Evolutionary conservation across 1,140 invertebrate genomes (phyloP).

Genomic region (Drosophila jambulina): DNA sequence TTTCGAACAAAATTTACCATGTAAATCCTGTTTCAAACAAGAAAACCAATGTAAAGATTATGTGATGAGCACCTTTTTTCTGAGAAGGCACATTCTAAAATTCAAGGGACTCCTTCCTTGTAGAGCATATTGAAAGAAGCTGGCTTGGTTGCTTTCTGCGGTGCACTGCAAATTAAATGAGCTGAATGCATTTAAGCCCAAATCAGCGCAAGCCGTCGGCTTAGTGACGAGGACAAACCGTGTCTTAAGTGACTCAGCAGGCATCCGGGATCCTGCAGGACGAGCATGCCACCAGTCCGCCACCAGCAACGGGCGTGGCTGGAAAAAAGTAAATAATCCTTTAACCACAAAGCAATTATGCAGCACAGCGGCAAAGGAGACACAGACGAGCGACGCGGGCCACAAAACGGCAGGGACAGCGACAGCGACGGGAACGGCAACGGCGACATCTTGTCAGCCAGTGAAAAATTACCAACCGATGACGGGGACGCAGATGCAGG

Average conservation of each 20-base stretch:
- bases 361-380: conserved; percentile 51
- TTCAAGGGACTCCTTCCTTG: not conserved
- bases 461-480: conserved; percentile 73
- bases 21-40: not conserved
- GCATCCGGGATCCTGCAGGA: conserved; percentile 33
- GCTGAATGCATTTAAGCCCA: conserved; percentile 80
- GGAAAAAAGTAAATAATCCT: conserved; percentile 70
- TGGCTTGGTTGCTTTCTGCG: conserved; percentile 33
- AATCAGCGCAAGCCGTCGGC: conserved; percentile 74
- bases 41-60: no score
- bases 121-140: conserved; percentile 9
- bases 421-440: conserved; percentile 20
- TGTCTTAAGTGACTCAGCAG: conserved; percentile 74
- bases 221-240: conserved; percentile 57
- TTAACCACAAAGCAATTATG: conserved; percentile 82
- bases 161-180: conserved; percentile 75
- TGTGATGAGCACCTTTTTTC: not conserved
- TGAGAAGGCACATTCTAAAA: not conserved
- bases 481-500: conserved; percentile 21
- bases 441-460: conserved; percentile 73
- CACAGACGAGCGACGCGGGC: conserved; percentile 17
- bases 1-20: not conserved
- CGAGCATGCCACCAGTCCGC: not conserved
- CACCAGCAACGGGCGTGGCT: conserved; percentile 26
- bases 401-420: conserved; percentile 13